Conservation (phyloP, 1,140 invertebrate species). For the Macrostomum lignano region DNA sequence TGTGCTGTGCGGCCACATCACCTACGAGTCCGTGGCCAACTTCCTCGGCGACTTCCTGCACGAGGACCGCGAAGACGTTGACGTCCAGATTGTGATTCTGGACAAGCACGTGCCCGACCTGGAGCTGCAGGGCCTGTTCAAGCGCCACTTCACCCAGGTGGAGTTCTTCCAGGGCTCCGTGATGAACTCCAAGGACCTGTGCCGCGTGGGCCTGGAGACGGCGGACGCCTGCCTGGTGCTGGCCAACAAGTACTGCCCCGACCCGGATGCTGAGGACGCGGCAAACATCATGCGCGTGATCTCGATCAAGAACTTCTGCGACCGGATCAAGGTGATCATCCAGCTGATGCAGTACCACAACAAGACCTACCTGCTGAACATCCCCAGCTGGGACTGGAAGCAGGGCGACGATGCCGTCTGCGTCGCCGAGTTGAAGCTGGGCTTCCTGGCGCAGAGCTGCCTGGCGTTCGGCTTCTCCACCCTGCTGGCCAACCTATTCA, state of each 20-base stretch:
- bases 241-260: slow-evolving; percentile 93
- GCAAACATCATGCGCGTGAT: slow-evolving; percentile 98
- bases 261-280: slow-evolving; percentile 85
- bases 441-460: no score
- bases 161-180: slow-evolving; percentile 85
- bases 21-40: slow-evolving; percentile 3
- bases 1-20: slow-evolving; percentile 8
- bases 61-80: slow-evolving; percentile 4
- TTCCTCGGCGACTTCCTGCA: slow-evolving; percentile 9
- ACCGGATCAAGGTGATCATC: slow-evolving; percentile 89
- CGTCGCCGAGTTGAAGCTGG: no score
- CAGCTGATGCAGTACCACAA: slow-evolving; percentile 98
- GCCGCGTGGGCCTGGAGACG: slow-evolving; percentile 91
- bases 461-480: no score
- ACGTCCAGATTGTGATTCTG: slow-evolving; percentile 9
- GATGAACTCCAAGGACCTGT: slow-evolving; percentile 96
- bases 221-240: slow-evolving; percentile 91
- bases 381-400: no score
- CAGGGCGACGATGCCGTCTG: no score
- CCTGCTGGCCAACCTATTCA: no score
- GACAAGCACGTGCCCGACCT: slow-evolving; percentile 3
- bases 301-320: slow-evolving; percentile 94
- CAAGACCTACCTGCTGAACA: no score
- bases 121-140: slow-evolving; percentile 5
- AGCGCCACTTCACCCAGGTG: slow-evolving; percentile 8